A percentile compares a stretch with the other conserved stretches of the same genome.
phyloP scores from a whole-genome alignment of 2,797 vertebrate species.

The Tapirus indicus region DNA sequence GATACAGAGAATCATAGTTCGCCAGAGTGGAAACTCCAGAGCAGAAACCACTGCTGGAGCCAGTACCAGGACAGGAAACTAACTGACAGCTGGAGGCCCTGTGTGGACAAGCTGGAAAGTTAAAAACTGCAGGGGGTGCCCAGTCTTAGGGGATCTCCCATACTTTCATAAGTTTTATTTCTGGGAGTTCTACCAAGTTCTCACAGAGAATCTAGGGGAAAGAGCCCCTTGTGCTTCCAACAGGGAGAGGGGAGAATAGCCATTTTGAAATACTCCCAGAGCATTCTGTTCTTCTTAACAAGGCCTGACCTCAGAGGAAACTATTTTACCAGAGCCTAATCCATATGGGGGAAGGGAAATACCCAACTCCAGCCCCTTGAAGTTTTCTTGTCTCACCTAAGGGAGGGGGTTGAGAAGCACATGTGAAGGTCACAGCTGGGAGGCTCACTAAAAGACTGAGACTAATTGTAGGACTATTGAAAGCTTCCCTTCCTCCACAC shows the following conservation, averaged over 20 bases:
- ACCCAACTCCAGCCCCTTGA: background rate
- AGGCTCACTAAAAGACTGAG: background rate
- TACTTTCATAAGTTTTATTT: background rate
- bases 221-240: background rate
- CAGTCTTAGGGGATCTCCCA: background rate
- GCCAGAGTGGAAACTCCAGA: background rate
- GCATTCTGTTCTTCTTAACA: background rate
- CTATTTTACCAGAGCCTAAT: background rate
- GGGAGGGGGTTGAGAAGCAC: background rate
- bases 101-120: background rate
- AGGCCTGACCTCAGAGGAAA: background rate
- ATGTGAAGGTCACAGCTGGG: background rate
- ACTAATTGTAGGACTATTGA: background rate
- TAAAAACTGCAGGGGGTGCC: background rate
- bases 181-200: background rate
- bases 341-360: background rate
- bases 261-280: background rate
- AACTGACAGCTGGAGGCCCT: background rate
- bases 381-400: background rate
- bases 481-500: background rate
- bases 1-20: background rate
- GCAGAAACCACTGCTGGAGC: background rate
- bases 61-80: background rate
- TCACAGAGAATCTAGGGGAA: background rate
- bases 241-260: background rate